A percentile compares a stretch with the other conserved stretches of the same genome.
These are phyloP conservation scores for Gymnosoma rotundatum DNA, from an alignment of 2,888 invertebrate species.

Conservation along the genomic window DNA sequence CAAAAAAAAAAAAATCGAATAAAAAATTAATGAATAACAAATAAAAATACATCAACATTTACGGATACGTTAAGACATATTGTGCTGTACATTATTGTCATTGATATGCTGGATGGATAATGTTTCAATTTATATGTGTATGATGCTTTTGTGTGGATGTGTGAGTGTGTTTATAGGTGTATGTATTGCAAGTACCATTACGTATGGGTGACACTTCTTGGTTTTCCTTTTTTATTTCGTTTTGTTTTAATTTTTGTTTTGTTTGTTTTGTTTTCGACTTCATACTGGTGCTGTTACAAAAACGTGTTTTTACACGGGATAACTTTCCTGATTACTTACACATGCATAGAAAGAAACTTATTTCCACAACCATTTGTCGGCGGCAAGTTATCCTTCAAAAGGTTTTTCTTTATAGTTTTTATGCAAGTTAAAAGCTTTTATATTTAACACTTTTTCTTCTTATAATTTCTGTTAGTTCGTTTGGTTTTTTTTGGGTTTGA, in stretches of 20 bases:
- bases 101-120: conserved; percentile 1
- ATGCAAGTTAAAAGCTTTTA: conserved; percentile 16
- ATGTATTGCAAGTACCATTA: not conserved
- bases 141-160: too few relatives aligned
- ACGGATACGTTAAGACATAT: conserved; percentile 26
- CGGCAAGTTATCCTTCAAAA: conserved; percentile 70
- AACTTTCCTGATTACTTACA: conserved; percentile 69
- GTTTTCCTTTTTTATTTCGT: conserved; percentile 14
- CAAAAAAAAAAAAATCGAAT: not conserved
- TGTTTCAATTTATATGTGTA: not conserved
- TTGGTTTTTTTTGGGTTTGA: not conserved
- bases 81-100: conserved; percentile 3
- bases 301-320: conserved; percentile 68
- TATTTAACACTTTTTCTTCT: not conserved
- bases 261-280: not conserved
- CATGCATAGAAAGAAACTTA: conserved; percentile 57
- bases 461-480: not conserved
- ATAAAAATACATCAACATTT: conserved; percentile 48
- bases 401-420: conserved; percentile 42
- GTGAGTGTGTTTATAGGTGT: not conserved
- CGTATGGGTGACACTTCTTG: conserved; percentile 30
- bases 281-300: conserved; percentile 23
- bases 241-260: conserved; percentile 7
- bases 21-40: conserved; percentile 40
- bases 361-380: conserved; percentile 55